phyloP scores from a whole-genome alignment of 2,888 invertebrate species.

The Cheilosia scutellata region DNA sequence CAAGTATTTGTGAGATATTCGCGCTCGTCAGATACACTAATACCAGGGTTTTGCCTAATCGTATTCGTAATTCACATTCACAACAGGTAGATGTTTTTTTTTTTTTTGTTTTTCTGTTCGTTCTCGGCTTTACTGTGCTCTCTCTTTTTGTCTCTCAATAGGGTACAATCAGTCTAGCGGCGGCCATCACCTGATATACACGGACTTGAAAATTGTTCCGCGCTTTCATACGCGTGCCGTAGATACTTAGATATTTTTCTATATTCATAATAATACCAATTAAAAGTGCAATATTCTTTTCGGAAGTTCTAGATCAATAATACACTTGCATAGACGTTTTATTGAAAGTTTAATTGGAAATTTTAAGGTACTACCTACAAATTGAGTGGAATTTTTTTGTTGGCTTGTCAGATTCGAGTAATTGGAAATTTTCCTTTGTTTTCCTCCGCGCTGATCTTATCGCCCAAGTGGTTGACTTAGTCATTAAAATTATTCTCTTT shows the following conservation, averaged over 20 bases:
- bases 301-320: constrained; percentile 3
- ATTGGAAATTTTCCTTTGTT: constrained; percentile 47
- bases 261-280: constrained; percentile 2
- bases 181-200: constrained; percentile 51
- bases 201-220: constrained; percentile 23
- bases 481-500: constrained; percentile 12
- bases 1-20: constrained; percentile 12
- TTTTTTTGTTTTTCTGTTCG: too few species aligned
- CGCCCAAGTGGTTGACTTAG: constrained; percentile 19
- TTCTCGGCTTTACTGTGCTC: constrained; percentile 1
- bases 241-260: constrained; percentile 21
- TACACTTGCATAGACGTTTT: constrained; percentile 3
- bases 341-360: constrained; percentile 33
- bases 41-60: constrained; percentile 16
- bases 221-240: constrained; percentile 35
- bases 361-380: constrained; percentile 39
- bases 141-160: constrained; percentile 33
- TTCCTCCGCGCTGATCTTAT: constrained; percentile 38
- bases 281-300: constrained; percentile 40
- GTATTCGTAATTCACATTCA: neutral
- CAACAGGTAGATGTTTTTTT: constrained; percentile 30
- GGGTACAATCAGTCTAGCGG: constrained; percentile 60
- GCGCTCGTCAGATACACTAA: constrained; percentile 9
- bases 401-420: neutral
- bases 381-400: constrained; percentile 6